phyloP scores from a whole-genome alignment of 2,113 vertebrate genomes.

The Benitochromis conjunctus region DNA sequence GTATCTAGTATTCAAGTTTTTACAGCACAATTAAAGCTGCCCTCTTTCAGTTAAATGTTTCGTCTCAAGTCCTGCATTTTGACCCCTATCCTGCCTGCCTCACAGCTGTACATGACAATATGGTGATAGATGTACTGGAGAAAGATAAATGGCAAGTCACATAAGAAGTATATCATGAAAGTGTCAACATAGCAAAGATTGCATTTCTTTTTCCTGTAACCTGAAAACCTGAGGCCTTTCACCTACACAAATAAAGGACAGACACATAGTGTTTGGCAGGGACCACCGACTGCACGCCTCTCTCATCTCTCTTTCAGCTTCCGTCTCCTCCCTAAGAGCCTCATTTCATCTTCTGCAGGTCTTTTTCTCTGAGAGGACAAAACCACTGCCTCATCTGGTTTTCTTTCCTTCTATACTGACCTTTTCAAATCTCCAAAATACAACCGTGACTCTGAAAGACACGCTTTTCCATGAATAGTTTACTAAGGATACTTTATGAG shows the following conservation, averaged over 20 bases:
- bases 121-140: background rate
- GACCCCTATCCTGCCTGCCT: background rate
- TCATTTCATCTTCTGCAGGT: background rate
- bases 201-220: slow-evolving; percentile 1
- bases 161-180: background rate
- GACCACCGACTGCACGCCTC: background rate
- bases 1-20: background rate
- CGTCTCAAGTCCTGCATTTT: background rate
- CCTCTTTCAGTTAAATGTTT: background rate
- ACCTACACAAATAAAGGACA: background rate
- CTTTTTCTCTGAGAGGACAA: background rate
- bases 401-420: background rate
- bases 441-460: background rate
- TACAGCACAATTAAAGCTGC: background rate
- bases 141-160: background rate
- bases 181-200: background rate
- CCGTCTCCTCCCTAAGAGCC: background rate
- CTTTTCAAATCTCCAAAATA: background rate
- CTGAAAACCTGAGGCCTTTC: background rate
- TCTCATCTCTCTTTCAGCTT: background rate
- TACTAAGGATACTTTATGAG: background rate
- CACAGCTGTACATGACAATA: background rate
- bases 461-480: background rate
- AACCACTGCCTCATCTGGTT: background rate
- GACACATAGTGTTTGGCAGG: background rate